These are phyloP conservation scores for Synergus umbraculus DNA, from an alignment of 2,888 invertebrate species.

Conservation along the genomic window DNA sequence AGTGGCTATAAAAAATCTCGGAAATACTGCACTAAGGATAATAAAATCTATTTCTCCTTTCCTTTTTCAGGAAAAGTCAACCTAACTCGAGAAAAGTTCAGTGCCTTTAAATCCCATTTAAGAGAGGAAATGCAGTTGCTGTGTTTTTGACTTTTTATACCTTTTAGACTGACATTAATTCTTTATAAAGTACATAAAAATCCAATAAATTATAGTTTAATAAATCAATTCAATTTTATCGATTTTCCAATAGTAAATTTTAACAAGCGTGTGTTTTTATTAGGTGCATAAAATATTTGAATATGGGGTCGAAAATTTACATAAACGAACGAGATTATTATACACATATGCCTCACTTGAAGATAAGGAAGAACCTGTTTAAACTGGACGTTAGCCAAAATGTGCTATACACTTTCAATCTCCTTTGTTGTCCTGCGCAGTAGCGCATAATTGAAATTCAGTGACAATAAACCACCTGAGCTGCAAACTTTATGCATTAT, in stretches of 20 bases:
- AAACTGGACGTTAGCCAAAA: neutral
- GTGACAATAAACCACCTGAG: neutral
- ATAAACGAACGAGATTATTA: neutral
- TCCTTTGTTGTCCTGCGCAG: neutral
- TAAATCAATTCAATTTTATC: neutral
- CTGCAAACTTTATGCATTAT: neutral
- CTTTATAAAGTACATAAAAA: neutral
- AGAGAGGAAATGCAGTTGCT: neutral
- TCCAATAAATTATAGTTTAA: no score
- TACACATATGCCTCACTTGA: neutral
- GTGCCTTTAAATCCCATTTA: neutral
- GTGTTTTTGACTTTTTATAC: neutral
- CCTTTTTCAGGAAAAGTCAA: neutral
- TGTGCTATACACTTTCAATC: neutral
- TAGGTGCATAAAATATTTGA: neutral
- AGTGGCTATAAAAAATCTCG: neutral
- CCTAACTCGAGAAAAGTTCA: neutral
- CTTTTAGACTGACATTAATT: neutral
- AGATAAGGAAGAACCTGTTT: neutral
- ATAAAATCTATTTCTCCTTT: neutral
- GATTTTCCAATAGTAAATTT: neutral
- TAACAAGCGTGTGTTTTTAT: neutral
- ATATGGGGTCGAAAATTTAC: neutral
- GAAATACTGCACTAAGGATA: neutral
- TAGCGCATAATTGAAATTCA: slow-evolving; percentile 1